Evolutionary conservation across 2,888 invertebrate species (phyloP).

Genomic region (Drosophila merina): DNA sequence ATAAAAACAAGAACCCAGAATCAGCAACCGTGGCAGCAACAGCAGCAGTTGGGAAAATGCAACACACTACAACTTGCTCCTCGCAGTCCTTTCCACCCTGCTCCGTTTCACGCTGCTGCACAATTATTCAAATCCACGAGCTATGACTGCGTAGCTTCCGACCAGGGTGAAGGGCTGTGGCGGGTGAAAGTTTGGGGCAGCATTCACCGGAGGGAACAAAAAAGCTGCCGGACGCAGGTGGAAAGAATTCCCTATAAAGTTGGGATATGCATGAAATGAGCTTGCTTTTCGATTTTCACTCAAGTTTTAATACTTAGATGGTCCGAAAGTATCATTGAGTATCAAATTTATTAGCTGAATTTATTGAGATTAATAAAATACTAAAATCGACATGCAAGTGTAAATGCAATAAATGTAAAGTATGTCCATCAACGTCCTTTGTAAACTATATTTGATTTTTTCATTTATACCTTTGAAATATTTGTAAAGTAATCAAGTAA

Average conservation of each 20-base stretch:
- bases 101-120: constrained; percentile 72
- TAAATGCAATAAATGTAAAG: too few species aligned
- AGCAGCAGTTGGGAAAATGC: constrained; percentile 40
- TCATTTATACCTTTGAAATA: too few species aligned
- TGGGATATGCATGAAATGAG: too few species aligned
- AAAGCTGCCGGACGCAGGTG: constrained; percentile 17
- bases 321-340: too few species aligned
- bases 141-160: constrained; percentile 59
- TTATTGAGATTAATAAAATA: too few species aligned
- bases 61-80: constrained; percentile 47
- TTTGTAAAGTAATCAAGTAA: background rate
- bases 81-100: background rate
- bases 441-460: too few species aligned
- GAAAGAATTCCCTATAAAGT: background rate
- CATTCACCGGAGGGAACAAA: constrained; percentile 5
- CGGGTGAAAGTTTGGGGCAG: constrained; percentile 9
- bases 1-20: background rate
- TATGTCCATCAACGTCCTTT: too few species aligned
- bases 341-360: too few species aligned
- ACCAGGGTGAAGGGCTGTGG: background rate
- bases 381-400: too few species aligned
- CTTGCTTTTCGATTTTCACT: too few species aligned
- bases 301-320: too few species aligned
- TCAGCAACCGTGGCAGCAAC: constrained; percentile 22
- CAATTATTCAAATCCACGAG: constrained; percentile 77